Evolutionary conservation across 1,140 invertebrate species (phyloP), one percentile per base, ranked within the genome.

Genomic region (Ladona fulva): DNA sequence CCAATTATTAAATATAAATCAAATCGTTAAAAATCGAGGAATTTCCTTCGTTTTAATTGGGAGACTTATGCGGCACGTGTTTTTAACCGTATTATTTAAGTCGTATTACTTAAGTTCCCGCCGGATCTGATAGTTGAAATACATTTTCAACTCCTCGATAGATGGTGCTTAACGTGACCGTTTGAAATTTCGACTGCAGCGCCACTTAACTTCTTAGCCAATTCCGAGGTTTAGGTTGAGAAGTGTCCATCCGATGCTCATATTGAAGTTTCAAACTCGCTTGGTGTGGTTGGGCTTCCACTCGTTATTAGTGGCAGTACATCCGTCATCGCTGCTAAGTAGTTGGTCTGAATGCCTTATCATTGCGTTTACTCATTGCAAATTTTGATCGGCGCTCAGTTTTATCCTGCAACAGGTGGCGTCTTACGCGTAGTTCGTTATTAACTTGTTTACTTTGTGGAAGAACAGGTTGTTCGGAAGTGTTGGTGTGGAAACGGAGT

Each of bases 351-450:
- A 66, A 66, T 22, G 14, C n/a, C n/a, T 16, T 16, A 19, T 66
- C 52, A 3, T 5, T 19, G 14, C 52, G 52, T 16, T 66, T 66
- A 5, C n/a, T 16, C 14, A 66, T 16, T 19, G n/a, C 14, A 16
- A 66, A 16, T 22, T 66, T 66, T 22, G n/a, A 19, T 22, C n/a
- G 52, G 14, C 16, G 52, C 16, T 66, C 52, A 16, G n/a, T 22
- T 66, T 16, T 66, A 19, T 16, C 52, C 16, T 66, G 52, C 52
- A 66, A 66, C 52, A 66, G n/a, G 52, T 66, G 52, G 52, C 52
- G 52, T 66, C 52, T 66, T 66, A 66, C 52, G 52, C 52, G 16
- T 66, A 66, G 52, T 66, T 66, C 52, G 52, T 66, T 66, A 66
- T 22, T 19, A 19, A 66, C 52, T 66, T 66, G 52, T 66, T 66